phyloP scores from a whole-genome alignment of 2,888 invertebrate species.

The Hirudinaria manillensis region DNA sequence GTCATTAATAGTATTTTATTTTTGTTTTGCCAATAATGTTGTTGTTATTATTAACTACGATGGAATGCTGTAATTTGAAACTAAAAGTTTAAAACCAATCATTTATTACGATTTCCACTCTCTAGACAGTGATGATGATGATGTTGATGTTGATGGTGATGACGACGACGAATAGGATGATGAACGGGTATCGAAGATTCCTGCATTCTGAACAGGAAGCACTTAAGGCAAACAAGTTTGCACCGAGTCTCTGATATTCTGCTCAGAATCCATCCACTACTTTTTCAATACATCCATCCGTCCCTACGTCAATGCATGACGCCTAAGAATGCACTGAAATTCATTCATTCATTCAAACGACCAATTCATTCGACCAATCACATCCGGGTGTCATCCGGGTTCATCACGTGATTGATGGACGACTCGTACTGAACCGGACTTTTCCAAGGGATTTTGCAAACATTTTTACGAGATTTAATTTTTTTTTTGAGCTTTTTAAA shows the following conservation, averaged over 20 bases:
- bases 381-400: too few species aligned
- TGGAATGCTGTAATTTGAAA: too few species aligned
- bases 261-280: background rate
- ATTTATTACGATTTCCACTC: conserved; percentile 2
- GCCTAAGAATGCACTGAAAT: too few species aligned
- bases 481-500: too few species aligned
- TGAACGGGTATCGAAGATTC: background rate
- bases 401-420: too few species aligned
- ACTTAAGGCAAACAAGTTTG: conserved; percentile 10
- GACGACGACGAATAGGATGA: background rate
- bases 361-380: conserved; percentile 1
- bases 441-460: too few species aligned
- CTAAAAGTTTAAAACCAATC: too few species aligned
- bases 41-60: background rate
- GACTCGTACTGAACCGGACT: too few species aligned
- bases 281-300: background rate
- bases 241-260: background rate
- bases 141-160: conserved; percentile 9
- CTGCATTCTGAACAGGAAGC: too few species aligned
- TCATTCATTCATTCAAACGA: background rate
- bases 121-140: background rate
- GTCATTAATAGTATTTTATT: too few species aligned
- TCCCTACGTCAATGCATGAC: background rate
- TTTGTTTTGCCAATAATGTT: too few species aligned
- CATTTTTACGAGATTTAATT: too few species aligned